Evolutionary conservation across 2,113 vertebrate species (phyloP).

Genomic region (Neomonachus schauinslandi): DNA sequence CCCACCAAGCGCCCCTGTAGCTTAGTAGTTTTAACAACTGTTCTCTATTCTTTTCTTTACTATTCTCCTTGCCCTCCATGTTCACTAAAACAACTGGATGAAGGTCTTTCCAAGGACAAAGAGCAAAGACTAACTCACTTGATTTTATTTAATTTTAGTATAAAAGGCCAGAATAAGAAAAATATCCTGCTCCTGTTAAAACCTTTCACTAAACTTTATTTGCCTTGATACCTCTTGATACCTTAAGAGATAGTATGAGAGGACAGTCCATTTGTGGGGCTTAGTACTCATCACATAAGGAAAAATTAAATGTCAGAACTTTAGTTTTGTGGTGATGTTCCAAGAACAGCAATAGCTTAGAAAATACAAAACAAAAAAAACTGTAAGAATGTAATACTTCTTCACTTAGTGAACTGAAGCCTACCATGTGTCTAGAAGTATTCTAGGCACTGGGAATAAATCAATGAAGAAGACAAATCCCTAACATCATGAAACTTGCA

Average conservation of each 20-base stretch:
- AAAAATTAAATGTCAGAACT: not conserved
- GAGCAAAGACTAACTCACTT: not conserved
- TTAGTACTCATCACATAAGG: not conserved
- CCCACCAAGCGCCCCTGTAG: not conserved
- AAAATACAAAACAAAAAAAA: not conserved
- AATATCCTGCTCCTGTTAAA: not conserved
- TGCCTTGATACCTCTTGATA: not conserved
- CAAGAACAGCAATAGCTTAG: not conserved
- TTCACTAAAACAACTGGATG: not conserved
- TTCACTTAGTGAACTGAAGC: not conserved
- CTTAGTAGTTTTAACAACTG: not conserved
- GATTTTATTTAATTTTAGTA: not conserved
- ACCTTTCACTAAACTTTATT: not conserved
- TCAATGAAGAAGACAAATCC: not conserved
- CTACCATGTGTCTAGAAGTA: not conserved
- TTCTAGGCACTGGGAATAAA: not conserved
- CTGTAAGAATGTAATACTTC: not conserved
- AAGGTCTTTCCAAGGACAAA: not conserved
- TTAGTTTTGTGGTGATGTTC: not conserved
- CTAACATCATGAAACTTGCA: not conserved
- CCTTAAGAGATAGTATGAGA: not conserved
- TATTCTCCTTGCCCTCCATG: not conserved
- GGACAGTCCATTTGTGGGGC: not conserved
- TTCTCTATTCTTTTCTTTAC: not conserved
- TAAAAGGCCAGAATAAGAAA: not conserved